phyloP scores from a whole-genome alignment of 2,888 invertebrate genomes.

The Pantelozetes paolii region DNA sequence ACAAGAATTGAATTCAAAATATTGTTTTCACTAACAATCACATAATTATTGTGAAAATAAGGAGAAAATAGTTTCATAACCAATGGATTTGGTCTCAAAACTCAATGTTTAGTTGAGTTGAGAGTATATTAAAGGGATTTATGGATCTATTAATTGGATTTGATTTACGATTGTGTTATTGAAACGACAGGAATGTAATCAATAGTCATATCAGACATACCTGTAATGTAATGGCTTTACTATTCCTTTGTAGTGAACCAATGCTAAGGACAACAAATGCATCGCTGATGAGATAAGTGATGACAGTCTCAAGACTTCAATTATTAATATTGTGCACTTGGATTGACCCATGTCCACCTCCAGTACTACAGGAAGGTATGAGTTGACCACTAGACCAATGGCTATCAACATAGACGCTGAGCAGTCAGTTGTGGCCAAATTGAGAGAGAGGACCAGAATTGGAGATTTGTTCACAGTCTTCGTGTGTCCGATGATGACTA shows the following conservation, averaged over 20 bases:
- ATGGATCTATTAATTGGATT: too few species aligned
- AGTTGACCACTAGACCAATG: conserved; percentile 58
- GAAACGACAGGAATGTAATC: neutral
- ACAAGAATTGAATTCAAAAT: too few species aligned
- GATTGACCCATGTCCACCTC: conserved; percentile 46
- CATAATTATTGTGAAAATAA: too few species aligned
- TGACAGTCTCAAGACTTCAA: conserved; percentile 58
- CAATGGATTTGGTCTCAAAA: too few species aligned
- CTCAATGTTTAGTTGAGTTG: too few species aligned
- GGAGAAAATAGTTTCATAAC: too few species aligned
- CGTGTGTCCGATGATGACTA: conserved; percentile 39
- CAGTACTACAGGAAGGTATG: conserved; percentile 55
- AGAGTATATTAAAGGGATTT: too few species aligned
- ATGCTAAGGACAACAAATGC: conserved; percentile 62
- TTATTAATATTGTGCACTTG: conserved; percentile 50
- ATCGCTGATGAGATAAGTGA: conserved; percentile 62
- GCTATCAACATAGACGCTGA: conserved; percentile 59
- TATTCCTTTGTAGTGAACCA: conserved; percentile 66
- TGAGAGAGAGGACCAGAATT: conserved; percentile 60
- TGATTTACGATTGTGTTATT: conserved; percentile 1
- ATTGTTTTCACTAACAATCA: too few species aligned
- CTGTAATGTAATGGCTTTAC: conserved; percentile 61
- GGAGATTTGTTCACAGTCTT: conserved; percentile 50
- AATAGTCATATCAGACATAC: conserved; percentile 31
- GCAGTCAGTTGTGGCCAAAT: conserved; percentile 61